Base-by-base conservation (phyloP, 2,113 vertebrate species). In the Gallinago undulata region DNA sequence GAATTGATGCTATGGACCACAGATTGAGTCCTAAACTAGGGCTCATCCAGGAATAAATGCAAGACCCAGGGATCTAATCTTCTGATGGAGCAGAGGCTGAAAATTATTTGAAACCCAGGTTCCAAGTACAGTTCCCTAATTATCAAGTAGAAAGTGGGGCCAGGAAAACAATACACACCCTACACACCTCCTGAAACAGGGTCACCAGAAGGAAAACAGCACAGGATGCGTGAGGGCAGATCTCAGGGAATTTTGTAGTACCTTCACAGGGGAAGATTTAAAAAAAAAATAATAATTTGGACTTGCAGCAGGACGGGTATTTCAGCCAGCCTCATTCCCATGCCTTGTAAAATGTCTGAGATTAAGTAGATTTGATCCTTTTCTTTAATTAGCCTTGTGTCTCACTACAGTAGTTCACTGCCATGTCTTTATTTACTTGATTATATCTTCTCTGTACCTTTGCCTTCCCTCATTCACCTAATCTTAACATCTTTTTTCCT, bases 401-500 rank as follows among this genome's bases (percentile, higher is more conserved):
- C 92, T 95, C 62, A 88, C 90, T 92, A 93, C 62, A 92, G 69
- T 55, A 91, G 90, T 94, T 96, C 86, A 50, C 31, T 91, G 80
- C 77, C 89, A 91, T 66, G 62, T 84, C 80, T 95, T 94, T 93
- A 95, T 93, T 94, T 94, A 93, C 64, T 87, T 92, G 90, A 96
- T 96, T 78, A 62, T 79, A 89, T 96, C 92, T 96, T 48, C 53
- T 87, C 74, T 37, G 70, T 90, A 97, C 94, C 96, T 97, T 96
- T 96, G 96, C 90, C 69, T 96, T 96, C 89, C 66, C 90, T 95
- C 33, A 1, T 89, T 91, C 90, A 94, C 91, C 83, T 96, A 84
- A 96, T 96, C 96, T 96, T 94, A 95, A 89, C 86, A 94, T 96
- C 94, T 96, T 86, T 92, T 87, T 94, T 96, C 57, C 43, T 93